phyloP scores from a whole-genome alignment of 2,888 invertebrate species.

The Lochmaea capreae region DNA sequence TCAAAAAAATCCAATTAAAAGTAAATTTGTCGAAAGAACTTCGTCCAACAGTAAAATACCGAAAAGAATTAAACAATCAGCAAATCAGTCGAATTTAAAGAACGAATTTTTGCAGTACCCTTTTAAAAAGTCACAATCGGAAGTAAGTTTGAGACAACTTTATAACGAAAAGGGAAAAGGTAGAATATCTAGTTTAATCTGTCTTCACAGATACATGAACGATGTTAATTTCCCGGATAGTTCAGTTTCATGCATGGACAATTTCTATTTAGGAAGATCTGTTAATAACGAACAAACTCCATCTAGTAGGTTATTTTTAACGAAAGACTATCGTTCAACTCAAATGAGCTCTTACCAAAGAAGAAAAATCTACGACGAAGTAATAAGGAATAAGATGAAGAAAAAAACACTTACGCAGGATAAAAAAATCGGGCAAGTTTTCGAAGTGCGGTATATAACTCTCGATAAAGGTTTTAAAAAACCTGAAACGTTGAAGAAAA shows the following conservation, averaged over 20 bases:
- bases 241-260: conserved; percentile 40
- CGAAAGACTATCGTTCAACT: conserved; percentile 49
- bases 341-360: conserved; percentile 50
- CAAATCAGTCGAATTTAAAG: not conserved
- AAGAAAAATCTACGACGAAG: conserved; percentile 51
- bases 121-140: conserved; percentile 43
- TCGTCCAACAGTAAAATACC: conserved; percentile 14
- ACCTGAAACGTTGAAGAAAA: not conserved
- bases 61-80: conserved; percentile 5
- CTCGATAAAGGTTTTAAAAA: conserved; percentile 26
- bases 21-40: not conserved
- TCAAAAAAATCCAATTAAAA: not conserved
- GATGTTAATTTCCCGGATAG: conserved; percentile 29
- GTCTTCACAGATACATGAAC: conserved; percentile 41
- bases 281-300: conserved; percentile 26
- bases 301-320: conserved; percentile 48
- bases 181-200: conserved; percentile 34
- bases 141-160: conserved; percentile 35
- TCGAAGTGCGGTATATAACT: conserved; percentile 53
- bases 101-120: not conserved
- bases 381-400: conserved; percentile 47
- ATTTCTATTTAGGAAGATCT: conserved; percentile 40
- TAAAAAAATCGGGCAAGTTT: conserved; percentile 45
- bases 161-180: conserved; percentile 21
- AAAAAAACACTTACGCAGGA: conserved; percentile 38